phyloP scores from a whole-genome alignment of 2,888 invertebrate genomes.

The Dexiosoma caninum region DNA sequence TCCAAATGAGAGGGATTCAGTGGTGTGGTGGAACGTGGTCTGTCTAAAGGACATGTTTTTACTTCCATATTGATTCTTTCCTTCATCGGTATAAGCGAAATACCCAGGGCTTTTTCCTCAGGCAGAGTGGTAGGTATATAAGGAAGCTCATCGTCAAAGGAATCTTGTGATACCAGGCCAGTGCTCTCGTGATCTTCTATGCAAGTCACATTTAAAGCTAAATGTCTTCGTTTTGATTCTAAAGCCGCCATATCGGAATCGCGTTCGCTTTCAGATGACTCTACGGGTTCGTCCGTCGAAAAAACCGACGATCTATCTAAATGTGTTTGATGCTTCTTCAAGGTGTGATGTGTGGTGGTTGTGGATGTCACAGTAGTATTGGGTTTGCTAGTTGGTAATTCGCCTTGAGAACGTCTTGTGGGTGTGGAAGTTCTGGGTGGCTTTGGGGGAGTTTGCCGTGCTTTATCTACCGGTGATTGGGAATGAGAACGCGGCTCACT shows the following conservation, averaged over 20 bases:
- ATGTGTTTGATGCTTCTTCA: conserved; percentile 50
- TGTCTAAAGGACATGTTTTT: conserved; percentile 84
- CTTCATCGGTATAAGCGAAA: conserved; percentile 89
- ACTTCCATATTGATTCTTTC: conserved; percentile 82
- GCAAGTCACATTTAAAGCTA: conserved; percentile 79
- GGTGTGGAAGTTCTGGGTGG: conserved; percentile 67
- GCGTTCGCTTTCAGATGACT: conserved; percentile 85
- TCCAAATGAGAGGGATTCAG: conserved; percentile 85
- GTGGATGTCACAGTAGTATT: conserved; percentile 34
- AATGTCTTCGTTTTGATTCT: conserved; percentile 75
- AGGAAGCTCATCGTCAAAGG: conserved; percentile 91
- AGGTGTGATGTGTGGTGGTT: background rate
- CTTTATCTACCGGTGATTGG: conserved; percentile 66
- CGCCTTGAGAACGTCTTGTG: conserved; percentile 58
- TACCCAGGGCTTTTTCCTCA: conserved; percentile 87
- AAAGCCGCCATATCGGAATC: conserved; percentile 80
- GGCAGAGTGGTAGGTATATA: conserved; percentile 94
- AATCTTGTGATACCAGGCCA: conserved; percentile 88
- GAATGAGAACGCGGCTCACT: conserved; percentile 64
- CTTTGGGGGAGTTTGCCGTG: conserved; percentile 66
- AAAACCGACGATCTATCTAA: conserved; percentile 71
- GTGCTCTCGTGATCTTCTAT: conserved; percentile 85
- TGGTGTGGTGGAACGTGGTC: conserved; percentile 87
- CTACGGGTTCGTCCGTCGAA: conserved; percentile 79
- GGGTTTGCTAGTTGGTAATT: conserved; percentile 31